These are phyloP conservation scores for Elaphurus davidianus DNA, from an alignment of 2,113 vertebrate genomes.

Conservation along the genomic window DNA sequence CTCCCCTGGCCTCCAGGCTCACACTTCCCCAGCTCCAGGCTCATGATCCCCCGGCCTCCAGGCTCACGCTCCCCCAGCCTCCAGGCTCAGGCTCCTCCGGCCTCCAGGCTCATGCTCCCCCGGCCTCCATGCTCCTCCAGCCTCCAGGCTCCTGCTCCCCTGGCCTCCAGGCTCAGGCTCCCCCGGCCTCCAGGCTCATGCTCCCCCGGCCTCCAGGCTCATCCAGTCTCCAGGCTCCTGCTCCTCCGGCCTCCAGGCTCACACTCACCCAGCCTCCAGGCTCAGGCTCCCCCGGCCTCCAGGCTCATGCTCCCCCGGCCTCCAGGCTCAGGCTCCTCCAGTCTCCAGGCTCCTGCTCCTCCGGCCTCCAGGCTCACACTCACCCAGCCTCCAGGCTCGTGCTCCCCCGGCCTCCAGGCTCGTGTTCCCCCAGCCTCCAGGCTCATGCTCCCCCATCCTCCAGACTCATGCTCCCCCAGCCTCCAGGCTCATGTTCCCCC, in stretches of 20 bases:
- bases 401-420: too few species aligned
- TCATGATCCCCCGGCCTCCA: too few species aligned
- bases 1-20: too few species aligned
- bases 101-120: too few species aligned
- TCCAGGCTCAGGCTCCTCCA: conserved; percentile 92
- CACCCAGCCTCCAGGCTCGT: conserved; percentile 79
- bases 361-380: conserved; percentile 71
- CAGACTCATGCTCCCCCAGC: conserved; percentile 84
- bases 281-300: conserved; percentile 90
- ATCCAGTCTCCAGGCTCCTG: conserved; percentile 79
- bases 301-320: too few species aligned
- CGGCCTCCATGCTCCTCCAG: too few species aligned
- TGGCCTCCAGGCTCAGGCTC: too few species aligned
- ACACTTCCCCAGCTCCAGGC: too few species aligned
- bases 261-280: conserved; percentile 60
- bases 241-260: too few species aligned
- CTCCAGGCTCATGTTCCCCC: conserved; percentile 91
- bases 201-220: conserved; percentile 90
- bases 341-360: conserved; percentile 90
- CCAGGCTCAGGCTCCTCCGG: too few species aligned
- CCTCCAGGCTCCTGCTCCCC: too few species aligned
- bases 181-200: conserved; percentile 66
- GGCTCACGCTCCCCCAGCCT: too few species aligned
- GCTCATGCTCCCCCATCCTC: conserved; percentile 85
- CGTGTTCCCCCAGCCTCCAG: conserved; percentile 27